Conservation (phyloP, 2,888 invertebrate species). For the Parnassius mnemosyne region DNA sequence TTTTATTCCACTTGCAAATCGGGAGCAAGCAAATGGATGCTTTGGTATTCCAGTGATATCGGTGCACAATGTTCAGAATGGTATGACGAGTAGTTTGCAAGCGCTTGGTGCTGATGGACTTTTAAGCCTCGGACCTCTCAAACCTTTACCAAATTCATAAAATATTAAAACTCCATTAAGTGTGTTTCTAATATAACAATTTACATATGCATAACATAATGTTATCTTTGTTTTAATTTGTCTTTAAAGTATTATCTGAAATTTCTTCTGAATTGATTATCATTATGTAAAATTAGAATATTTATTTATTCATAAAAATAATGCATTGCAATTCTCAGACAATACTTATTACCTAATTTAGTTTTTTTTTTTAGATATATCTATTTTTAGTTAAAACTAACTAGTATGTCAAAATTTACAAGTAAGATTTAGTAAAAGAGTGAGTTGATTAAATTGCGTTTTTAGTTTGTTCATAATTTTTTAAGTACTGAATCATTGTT, state of each 20-base stretch:
- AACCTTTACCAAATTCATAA: conserved; percentile 76
- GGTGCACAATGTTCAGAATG: conserved; percentile 82
- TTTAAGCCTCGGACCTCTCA: conserved; percentile 86
- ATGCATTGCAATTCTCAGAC: conserved; percentile 1
- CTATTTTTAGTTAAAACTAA: no score
- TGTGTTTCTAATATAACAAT: neutral
- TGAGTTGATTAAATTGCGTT: no score
- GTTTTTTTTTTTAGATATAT: no score
- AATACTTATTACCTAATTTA: neutral
- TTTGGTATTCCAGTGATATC: conserved; percentile 87
- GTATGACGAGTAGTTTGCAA: conserved; percentile 77
- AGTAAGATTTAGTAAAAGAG: no score
- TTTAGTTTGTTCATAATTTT: no score
- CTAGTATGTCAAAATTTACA: no score
- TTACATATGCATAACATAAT: neutral
- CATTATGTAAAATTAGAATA: no score
- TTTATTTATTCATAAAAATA: neutral
- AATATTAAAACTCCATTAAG: conserved; percentile 5
- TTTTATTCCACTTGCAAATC: conserved; percentile 86
- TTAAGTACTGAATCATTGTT: conserved; percentile 23
- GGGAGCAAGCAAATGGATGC: conserved; percentile 81
- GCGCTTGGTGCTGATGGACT: conserved; percentile 86
- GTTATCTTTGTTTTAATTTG: neutral
- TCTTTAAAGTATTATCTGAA: conserved; percentile 9
- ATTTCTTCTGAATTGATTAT: neutral